Conservation (phyloP, 2,888 invertebrate genomes). For the Epistrophe grossulariae region DNA sequence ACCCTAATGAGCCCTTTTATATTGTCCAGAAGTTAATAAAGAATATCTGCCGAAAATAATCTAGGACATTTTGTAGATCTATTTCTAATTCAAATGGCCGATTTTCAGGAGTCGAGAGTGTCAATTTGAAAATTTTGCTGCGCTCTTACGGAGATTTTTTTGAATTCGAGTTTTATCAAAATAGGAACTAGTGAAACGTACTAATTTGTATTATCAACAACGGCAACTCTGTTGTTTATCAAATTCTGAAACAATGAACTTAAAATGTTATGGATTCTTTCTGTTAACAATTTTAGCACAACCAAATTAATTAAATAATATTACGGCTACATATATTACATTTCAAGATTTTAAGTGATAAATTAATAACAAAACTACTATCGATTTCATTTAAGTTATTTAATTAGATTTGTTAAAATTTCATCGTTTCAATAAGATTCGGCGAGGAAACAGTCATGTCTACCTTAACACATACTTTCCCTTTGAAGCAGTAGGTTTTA, state of each 20-base stretch:
- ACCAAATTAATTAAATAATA: not conserved
- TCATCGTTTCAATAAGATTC: not conserved
- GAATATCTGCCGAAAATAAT: no score
- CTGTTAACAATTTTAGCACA: not conserved
- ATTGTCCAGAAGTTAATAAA: no score
- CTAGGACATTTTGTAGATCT: no score
- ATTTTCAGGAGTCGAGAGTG: no score
- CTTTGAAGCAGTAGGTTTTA: not conserved
- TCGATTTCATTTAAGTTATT: not conserved
- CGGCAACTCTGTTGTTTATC: conserved; percentile 5
- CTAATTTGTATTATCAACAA: not conserved
- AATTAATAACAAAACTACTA: not conserved
- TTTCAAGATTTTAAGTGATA: not conserved
- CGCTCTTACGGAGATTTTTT: no score
- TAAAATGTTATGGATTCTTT: not conserved
- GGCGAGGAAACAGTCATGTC: not conserved
- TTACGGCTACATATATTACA: not conserved
- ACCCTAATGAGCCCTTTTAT: no score
- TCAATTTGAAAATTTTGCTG: no score
- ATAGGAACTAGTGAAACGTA: no score
- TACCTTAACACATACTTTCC: not conserved
- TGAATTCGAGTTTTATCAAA: no score
- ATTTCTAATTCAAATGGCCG: no score
- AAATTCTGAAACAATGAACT: not conserved
- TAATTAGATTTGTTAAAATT: not conserved